These are phyloP conservation scores for Latrodectus hesperus DNA, from an alignment of 2,888 invertebrate species.

Conservation along the genomic window DNA sequence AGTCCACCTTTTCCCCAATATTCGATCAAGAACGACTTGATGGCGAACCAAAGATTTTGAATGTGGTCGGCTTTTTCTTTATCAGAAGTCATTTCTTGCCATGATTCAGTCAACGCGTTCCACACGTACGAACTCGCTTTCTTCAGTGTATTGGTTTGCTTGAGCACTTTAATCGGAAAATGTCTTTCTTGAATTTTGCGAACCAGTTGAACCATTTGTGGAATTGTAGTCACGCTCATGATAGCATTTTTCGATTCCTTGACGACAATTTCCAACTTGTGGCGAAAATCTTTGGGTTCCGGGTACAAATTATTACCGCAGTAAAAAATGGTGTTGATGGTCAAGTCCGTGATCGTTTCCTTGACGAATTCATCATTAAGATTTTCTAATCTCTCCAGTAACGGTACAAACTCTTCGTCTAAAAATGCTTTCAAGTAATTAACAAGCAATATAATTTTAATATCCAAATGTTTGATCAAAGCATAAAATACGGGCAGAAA, in stretches of 20 bases:
- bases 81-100: slow-evolving; percentile 10
- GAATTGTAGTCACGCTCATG: not conserved
- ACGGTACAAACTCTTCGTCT: not conserved
- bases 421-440: not conserved
- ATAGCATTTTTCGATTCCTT: slow-evolving; percentile 14
- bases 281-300: not conserved
- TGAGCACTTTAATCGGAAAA: slow-evolving; percentile 6
- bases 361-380: not conserved
- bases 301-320: slow-evolving; percentile 20
- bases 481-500: slow-evolving; percentile 17
- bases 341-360: not conserved
- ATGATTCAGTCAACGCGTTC: slow-evolving; percentile 23
- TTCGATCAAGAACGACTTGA: not conserved
- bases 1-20: not conserved
- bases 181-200: slow-evolving; percentile 13
- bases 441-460: not conserved
- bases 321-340: slow-evolving; percentile 3
- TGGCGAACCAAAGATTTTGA: slow-evolving; percentile 13
- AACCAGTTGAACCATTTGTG: not conserved
- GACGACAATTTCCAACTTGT: slow-evolving; percentile 4
- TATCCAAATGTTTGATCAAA: not conserved
- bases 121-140: slow-evolving; percentile 1
- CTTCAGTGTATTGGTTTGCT: not conserved
- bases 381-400: slow-evolving; percentile 12
- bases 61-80: slow-evolving; percentile 1